Conservation (phyloP, 1,140 invertebrate genomes). For the Littorina saxatilis region DNA sequence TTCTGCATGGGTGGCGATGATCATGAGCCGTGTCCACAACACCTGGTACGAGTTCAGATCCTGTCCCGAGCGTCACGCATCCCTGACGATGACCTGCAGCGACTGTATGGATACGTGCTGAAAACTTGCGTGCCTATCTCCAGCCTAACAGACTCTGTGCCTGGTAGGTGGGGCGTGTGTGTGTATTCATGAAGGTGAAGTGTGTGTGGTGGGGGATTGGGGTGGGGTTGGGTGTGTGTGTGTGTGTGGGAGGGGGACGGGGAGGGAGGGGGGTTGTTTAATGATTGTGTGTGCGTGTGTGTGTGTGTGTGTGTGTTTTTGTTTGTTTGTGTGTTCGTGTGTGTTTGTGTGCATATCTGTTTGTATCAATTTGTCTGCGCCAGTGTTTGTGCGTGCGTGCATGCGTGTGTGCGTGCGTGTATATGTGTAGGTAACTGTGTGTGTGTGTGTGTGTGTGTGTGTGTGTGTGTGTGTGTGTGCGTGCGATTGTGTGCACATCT, state of each 20-base stretch:
- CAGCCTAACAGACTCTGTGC: background rate
- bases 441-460: constrained; percentile 18
- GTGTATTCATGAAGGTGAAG: background rate
- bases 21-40: background rate
- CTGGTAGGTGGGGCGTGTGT: background rate
- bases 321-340: background rate
- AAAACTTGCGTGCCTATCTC: constrained; percentile 4
- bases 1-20: constrained; percentile 2
- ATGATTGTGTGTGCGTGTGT: background rate
- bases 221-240: background rate
- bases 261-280: background rate
- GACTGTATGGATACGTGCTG: constrained; percentile 3
- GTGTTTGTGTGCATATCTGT: constrained; percentile 4
- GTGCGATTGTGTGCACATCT: background rate
- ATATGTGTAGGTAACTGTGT: background rate
- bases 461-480: background rate
- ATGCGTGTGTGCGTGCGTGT: constrained; percentile 11
- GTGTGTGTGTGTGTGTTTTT: constrained; percentile 1
- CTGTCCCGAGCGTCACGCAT: constrained; percentile 10
- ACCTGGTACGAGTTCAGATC: constrained; percentile 23
- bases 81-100: background rate
- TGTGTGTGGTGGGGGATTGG: background rate
- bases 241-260: background rate
- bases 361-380: background rate
- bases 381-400: constrained; percentile 19